Evolutionary conservation across 2,888 invertebrate genomes (phyloP).

Genomic region (Acleris emargana): DNA sequence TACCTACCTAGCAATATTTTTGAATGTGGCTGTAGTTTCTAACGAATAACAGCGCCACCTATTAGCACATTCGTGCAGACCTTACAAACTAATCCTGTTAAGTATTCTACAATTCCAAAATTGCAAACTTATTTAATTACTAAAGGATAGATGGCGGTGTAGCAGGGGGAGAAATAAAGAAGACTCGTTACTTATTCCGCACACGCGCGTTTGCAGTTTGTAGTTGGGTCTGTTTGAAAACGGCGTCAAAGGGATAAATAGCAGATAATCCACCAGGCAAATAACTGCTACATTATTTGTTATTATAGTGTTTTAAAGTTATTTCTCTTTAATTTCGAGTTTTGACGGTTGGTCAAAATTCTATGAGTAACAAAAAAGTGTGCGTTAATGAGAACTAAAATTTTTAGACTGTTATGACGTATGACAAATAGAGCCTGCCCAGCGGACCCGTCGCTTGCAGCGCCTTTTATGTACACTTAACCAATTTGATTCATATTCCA

Average conservation of each 20-base stretch:
- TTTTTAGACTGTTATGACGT: too few species aligned
- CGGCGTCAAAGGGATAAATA: not conserved
- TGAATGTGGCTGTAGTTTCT: too few species aligned
- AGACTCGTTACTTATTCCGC: conserved; percentile 33
- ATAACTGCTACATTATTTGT: not conserved
- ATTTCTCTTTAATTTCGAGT: not conserved
- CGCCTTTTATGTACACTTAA: too few species aligned
- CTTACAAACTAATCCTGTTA: not conserved
- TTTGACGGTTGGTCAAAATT: too few species aligned
- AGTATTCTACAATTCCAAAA: not conserved
- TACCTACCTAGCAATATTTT: not conserved
- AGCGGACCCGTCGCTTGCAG: too few species aligned
- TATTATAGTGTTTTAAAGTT: not conserved
- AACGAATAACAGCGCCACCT: too few species aligned
- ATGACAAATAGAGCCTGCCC: too few species aligned
- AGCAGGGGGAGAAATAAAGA: conserved; percentile 25
- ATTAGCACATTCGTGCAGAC: too few species aligned
- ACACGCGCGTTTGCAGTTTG: conserved; percentile 42
- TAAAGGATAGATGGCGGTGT: conserved; percentile 33
- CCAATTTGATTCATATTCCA: too few species aligned
- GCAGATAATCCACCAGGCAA: conserved; percentile 6
- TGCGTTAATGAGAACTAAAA: too few species aligned
- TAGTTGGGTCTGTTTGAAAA: conserved; percentile 36
- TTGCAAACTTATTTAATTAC: conserved; percentile 25
- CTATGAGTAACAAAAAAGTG: too few species aligned